Conservation (phyloP, 2,113 vertebrate species). For the Tenrec ecaudatus region DNA sequence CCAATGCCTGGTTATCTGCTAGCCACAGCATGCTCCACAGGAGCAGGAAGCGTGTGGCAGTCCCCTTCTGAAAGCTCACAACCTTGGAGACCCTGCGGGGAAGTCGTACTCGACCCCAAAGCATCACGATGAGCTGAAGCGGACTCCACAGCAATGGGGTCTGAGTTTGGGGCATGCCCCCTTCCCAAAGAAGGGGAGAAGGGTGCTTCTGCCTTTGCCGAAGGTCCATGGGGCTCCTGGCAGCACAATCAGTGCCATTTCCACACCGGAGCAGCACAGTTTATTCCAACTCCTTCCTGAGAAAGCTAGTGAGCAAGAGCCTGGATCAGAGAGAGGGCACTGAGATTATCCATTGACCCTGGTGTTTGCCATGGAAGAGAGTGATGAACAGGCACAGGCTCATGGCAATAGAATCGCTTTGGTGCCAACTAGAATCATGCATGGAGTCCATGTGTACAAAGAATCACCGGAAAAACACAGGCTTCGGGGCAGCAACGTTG, state of each 20-base stretch:
- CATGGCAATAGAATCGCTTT: neutral
- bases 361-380: neutral
- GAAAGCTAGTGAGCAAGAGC: constrained; percentile 6
- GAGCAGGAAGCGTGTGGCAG: neutral
- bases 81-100: neutral
- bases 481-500: neutral
- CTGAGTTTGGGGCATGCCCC: neutral
- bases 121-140: neutral
- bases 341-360: neutral
- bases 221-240: neutral
- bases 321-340: neutral
- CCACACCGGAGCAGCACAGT: neutral
- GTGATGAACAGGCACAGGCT: neutral
- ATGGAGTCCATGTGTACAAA: neutral
- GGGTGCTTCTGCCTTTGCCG: neutral
- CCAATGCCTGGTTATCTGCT: neutral
- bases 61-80: neutral
- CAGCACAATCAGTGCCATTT: neutral
- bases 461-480: neutral
- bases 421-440: neutral
- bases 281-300: constrained; percentile 10
- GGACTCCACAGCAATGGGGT: neutral
- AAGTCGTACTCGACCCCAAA: neutral
- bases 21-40: too few relatives aligned
- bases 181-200: neutral